These are phyloP conservation scores for Alces alces DNA, from an alignment of 2,113 vertebrate species.

Conservation along the genomic window DNA sequence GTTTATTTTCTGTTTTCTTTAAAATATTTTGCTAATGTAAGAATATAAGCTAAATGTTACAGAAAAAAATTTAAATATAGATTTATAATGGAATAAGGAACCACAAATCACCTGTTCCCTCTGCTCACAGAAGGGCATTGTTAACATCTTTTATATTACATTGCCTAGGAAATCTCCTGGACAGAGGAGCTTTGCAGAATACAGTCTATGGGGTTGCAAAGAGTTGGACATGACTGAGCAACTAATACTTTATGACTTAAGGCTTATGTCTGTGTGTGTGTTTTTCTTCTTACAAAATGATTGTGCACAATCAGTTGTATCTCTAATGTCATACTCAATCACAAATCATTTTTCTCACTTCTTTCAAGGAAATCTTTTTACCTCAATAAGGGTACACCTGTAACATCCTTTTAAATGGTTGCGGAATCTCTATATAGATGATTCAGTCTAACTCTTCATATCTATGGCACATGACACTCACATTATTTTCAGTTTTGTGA, in stretches of 20 bases:
- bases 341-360: background rate
- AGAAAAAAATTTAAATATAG: background rate
- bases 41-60: background rate
- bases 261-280: background rate
- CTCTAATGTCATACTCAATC: background rate
- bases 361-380: background rate
- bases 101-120: background rate
- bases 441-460: background rate
- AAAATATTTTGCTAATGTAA: background rate
- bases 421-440: background rate
- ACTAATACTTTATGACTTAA: background rate
- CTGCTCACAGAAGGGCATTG: background rate
- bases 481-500: background rate
- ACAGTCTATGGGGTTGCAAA: background rate
- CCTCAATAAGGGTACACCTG: background rate
- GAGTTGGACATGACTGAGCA: background rate
- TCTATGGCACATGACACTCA: background rate
- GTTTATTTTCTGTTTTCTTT: background rate
- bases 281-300: background rate
- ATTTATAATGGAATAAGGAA: background rate
- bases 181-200: background rate
- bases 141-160: background rate
- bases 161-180: background rate
- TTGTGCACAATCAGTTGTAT: background rate
- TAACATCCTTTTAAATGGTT: background rate